Conservation (phyloP, 2,797 vertebrate species). For the Dendrocincla fuliginosa region DNA sequence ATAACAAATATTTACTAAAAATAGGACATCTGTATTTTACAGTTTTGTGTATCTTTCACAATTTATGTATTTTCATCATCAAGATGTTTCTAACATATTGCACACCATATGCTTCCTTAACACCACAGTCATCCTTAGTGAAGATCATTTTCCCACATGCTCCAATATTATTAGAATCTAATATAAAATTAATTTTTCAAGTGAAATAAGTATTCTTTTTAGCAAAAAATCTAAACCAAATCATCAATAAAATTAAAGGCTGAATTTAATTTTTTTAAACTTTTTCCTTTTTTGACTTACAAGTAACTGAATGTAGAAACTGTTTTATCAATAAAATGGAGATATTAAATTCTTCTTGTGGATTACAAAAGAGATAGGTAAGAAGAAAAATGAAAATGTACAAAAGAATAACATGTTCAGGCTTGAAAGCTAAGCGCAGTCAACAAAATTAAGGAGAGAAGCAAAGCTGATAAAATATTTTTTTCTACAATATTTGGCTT, state of each 20-base stretch:
- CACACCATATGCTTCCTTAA: conserved; percentile 24
- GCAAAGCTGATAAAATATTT: background rate
- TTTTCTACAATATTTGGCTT: background rate
- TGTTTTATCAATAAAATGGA: background rate
- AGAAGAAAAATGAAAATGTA: background rate
- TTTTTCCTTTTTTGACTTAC: background rate
- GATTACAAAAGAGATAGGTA: background rate
- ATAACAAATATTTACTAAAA: background rate
- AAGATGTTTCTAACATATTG: conserved; percentile 27
- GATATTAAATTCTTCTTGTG: background rate
- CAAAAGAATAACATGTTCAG: background rate
- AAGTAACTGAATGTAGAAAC: background rate
- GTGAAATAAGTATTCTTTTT: background rate
- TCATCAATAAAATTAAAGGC: background rate
- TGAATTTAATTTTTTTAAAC: background rate
- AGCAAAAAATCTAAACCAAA: background rate
- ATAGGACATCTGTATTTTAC: background rate
- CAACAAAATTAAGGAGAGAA: background rate
- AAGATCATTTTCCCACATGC: background rate
- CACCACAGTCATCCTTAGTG: background rate
- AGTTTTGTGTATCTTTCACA: background rate
- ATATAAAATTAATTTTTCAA: background rate
- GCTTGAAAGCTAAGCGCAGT: background rate
- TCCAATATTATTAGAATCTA: background rate
- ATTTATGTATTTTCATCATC: background rate